Evolutionary conservation across 2,113 vertebrate species (phyloP), one percentile per base, ranked within the genome.

Genomic region (Gavia stellata): DNA sequence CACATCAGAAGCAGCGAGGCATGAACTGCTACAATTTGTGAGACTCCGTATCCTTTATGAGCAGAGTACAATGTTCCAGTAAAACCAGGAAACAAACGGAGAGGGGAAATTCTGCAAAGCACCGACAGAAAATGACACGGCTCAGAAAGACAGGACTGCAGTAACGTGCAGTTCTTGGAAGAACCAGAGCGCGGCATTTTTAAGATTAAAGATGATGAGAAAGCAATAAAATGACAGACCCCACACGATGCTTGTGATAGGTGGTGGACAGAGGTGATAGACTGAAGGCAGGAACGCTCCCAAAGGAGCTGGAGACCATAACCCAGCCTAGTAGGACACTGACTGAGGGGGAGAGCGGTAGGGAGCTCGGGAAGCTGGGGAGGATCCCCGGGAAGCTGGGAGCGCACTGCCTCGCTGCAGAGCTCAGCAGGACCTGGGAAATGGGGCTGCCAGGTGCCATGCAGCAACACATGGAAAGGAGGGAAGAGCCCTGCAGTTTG

Each of bases 1-100:
- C 86, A 97, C 93, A 97, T 97, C 95, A 97, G 95, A 97, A 84
- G 95, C 86, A 71, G 91, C 9, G 7, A 96, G 89, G 86, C 86
- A 95, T 17, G 81, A 96, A 96, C 93, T 97, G 94, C 94, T 91
- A 81, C 83, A 86, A 91, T 96, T 91, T 94, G 72, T 89, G 77
- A 96, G 86, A 96, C 91, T 97, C 83, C 55, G 7, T 49, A 74
- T 81, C 83, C 38, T 84, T 96, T 94, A 86, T 59, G 53, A 81
- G 55, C 77, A n/a, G 67, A 95, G 81, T 86, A 94, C 72, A 92
- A 96, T 86, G 63, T 81, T 80, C 45, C 67, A 58, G 47, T n/a
- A 67, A 81, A 96, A 88, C 36, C 56, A 42, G 81, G 85, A 94
- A 95, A 92, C 59, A 91, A 95, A 81, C 3, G 44, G 65, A 74